Evolutionary conservation across 64 coral and sea anemone species (phyloP).

Genomic region (Cladopsammia gracilis): DNA sequence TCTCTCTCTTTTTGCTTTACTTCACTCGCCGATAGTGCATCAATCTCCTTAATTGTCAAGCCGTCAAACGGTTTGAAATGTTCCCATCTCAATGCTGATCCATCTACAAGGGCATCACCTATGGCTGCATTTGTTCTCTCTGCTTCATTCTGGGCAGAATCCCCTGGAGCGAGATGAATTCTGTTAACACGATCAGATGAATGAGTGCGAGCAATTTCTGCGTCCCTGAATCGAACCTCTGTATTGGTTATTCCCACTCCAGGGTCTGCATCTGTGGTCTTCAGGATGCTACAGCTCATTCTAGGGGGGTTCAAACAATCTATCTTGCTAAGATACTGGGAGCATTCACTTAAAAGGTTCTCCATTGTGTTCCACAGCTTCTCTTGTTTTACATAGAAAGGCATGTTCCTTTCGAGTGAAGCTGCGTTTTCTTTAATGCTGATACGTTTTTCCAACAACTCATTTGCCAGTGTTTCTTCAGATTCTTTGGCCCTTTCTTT

Average conservation of each 20-base stretch:
- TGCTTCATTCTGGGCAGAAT: conserved; percentile 54
- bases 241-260: conserved; percentile 49
- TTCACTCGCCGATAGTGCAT: conserved; percentile 53
- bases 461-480: conserved; percentile 20
- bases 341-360: conserved; percentile 15
- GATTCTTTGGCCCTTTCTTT: conserved; percentile 25
- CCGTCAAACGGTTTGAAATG: conserved; percentile 63
- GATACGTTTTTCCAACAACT: conserved; percentile 33
- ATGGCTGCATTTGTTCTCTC: conserved; percentile 52
- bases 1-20: conserved; percentile 56
- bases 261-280: conserved; percentile 59
- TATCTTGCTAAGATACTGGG: conserved; percentile 9
- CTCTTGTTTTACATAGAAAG: conserved; percentile 46
- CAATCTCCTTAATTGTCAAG: conserved; percentile 49
- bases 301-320: conserved; percentile 30
- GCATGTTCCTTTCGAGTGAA: conserved; percentile 46
- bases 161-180: conserved; percentile 54
- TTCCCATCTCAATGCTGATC: conserved; percentile 39
- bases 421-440: conserved; percentile 47
- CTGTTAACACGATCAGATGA: conserved; percentile 67
- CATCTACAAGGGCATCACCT: conserved; percentile 36
- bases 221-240: conserved; percentile 57
- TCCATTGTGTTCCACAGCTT: conserved; percentile 35
- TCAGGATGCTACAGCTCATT: conserved; percentile 58
- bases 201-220: conserved; percentile 62